Percentiles rank a stretch among this genome's conserved stretches.
phyloP scores from a whole-genome alignment of 2,888 invertebrate genomes.

The Megalurothrips usitatus region DNA sequence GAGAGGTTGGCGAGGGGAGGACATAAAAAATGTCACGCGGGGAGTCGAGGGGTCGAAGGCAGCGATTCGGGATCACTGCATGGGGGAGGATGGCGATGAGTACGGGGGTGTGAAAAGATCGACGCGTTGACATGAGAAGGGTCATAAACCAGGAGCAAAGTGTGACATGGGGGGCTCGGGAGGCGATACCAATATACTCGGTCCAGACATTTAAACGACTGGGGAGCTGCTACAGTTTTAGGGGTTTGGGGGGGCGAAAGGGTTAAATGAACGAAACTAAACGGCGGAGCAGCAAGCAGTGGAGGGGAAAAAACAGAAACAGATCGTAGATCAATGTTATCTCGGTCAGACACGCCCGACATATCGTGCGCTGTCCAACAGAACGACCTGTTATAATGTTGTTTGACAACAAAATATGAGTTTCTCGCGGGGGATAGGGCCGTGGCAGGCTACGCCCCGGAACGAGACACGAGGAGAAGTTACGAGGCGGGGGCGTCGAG shows the following conservation, averaged over 20 bases:
- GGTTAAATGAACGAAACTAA: neutral
- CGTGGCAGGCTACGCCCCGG: too few relatives aligned
- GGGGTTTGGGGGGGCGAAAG: neutral
- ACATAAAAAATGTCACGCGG: neutral
- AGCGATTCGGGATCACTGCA: neutral
- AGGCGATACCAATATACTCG: neutral
- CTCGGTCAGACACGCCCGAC: neutral
- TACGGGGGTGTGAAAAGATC: neutral
- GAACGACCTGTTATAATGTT: conserved; percentile 3
- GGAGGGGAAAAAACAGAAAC: neutral
- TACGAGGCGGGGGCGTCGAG: too few relatives aligned
- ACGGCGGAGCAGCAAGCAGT: neutral
- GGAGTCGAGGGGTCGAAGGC: neutral
- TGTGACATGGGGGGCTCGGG: conserved; percentile 1
- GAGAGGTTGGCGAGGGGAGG: neutral
- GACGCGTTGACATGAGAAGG: neutral
- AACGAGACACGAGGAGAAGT: too few relatives aligned
- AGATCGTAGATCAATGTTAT: conserved; percentile 24
- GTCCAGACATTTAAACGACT: neutral
- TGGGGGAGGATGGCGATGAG: neutral
- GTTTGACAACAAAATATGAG: conserved; percentile 21
- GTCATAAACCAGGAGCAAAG: neutral
- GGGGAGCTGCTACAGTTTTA: neutral
- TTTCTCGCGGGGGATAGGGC: too few relatives aligned
- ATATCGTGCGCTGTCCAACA: neutral